Evolutionary conservation across 1,140 invertebrate genomes (phyloP).

Genomic region (Venturia canescens): DNA sequence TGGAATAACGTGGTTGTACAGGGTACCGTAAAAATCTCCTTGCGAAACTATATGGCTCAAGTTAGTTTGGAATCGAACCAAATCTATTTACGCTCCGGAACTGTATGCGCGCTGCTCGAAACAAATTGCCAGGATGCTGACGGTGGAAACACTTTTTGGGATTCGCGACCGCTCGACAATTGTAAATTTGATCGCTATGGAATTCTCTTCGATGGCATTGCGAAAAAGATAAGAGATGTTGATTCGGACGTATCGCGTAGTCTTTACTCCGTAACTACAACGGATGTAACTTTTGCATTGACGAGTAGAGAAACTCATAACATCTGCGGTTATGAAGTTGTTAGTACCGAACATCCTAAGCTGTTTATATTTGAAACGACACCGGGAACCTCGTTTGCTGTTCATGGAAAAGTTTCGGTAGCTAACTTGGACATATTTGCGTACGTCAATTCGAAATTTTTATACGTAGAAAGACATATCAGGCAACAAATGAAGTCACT

Average conservation of each 20-base stretch:
- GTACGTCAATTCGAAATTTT: conserved; percentile 58
- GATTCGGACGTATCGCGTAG: neutral
- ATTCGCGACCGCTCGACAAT: neutral
- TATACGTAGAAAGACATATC: conserved; percentile 56
- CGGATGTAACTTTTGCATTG: conserved; percentile 38
- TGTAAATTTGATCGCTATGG: conserved; percentile 23
- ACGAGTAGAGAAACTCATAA: neutral
- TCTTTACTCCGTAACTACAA: conserved; percentile 2
- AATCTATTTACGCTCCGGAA: conserved; percentile 42
- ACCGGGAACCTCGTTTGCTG: neutral
- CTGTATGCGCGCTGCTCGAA: conserved; percentile 20
- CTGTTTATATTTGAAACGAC: conserved; percentile 20
- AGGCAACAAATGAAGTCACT: conserved; percentile 37
- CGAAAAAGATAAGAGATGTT: conserved; percentile 1
- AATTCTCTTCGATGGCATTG: conserved; percentile 23
- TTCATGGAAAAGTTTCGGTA: neutral
- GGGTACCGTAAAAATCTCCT: conserved; percentile 14
- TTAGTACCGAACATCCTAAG: conserved; percentile 39
- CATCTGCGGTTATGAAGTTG: conserved; percentile 11
- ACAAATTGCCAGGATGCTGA: conserved; percentile 44
- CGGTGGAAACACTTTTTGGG: conserved; percentile 52
- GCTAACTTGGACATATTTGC: conserved; percentile 42
- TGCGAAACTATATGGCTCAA: conserved; percentile 25
- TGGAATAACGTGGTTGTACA: conserved; percentile 49
- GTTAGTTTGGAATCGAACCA: conserved; percentile 29